These are phyloP conservation scores for Heterodera filipjevi DNA, from an alignment of 2,888 invertebrate species.

Conservation along the genomic window DNA sequence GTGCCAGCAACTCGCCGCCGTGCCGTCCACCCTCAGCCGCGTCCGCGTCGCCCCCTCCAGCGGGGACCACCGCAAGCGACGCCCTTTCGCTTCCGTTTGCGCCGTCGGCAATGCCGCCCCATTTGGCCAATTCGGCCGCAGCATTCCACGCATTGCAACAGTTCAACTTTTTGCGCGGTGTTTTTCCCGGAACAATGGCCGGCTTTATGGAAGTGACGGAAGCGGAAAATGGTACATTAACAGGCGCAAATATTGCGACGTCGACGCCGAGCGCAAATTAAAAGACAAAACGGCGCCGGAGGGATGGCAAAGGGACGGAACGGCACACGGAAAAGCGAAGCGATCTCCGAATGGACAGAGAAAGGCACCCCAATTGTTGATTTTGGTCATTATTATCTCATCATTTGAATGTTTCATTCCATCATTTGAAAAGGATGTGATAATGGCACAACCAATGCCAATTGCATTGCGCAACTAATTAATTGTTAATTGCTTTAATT, in stretches of 20 bases:
- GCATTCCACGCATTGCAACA: background rate
- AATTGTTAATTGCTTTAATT: no score
- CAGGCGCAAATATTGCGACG: background rate
- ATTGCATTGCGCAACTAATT: no score
- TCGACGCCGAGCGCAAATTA: background rate
- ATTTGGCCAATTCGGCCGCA: background rate
- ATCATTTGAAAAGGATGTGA: no score
- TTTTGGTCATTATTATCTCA: no score
- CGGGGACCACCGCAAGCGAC: background rate
- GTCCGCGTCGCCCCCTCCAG: background rate
- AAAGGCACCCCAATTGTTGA: no score
- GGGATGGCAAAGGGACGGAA: background rate
- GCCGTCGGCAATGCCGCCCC: background rate
- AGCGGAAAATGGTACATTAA: background rate
- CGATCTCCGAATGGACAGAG: background rate
- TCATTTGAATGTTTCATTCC: no score
- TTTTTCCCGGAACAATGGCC: background rate
- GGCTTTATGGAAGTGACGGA: background rate
- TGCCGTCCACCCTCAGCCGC: background rate
- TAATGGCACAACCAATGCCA: no score
- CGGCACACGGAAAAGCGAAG: background rate
- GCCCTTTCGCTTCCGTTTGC: background rate
- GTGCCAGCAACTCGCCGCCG: constrained; percentile 4
- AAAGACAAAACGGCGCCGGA: background rate
- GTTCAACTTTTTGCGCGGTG: background rate